These are phyloP conservation scores for Xanthia togata DNA, from an alignment of 2,888 invertebrate species.

Conservation along the genomic window DNA sequence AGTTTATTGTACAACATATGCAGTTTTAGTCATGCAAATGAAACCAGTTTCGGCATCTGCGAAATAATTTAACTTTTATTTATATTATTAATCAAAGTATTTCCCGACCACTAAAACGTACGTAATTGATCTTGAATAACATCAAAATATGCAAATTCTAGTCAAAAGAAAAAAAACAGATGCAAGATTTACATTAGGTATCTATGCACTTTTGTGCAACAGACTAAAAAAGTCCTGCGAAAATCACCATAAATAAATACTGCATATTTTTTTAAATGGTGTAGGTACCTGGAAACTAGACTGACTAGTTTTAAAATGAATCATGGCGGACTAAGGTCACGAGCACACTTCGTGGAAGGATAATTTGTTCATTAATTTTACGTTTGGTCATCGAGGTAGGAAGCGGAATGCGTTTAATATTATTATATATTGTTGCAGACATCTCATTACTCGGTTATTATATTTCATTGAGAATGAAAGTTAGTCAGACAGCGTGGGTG, in stretches of 20 bases:
- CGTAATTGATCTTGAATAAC: not conserved
- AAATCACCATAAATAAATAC: constrained; percentile 47
- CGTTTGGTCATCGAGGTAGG: constrained; percentile 67
- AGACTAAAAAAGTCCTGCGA: constrained; percentile 43
- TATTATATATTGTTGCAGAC: constrained; percentile 48
- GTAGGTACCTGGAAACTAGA: constrained; percentile 66
- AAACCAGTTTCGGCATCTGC: not conserved
- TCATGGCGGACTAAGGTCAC: constrained; percentile 69
- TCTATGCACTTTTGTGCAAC: constrained; percentile 49
- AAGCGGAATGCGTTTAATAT: constrained; percentile 57
- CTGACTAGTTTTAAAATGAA: constrained; percentile 67
- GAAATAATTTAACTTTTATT: not conserved
- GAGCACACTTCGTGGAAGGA: constrained; percentile 74
- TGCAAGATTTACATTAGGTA: constrained; percentile 9
- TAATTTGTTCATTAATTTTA: constrained; percentile 69
- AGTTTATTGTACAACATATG: not conserved
- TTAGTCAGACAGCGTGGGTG: constrained; percentile 47
- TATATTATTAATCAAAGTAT: not conserved
- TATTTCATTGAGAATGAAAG: constrained; percentile 54
- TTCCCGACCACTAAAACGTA: not conserved
- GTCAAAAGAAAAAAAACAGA: not conserved
- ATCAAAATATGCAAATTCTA: not conserved
- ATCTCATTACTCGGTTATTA: constrained; percentile 47
- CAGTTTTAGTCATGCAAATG: not conserved
- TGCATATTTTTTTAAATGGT: constrained; percentile 31